Conservation (phyloP, 2,888 invertebrate species). For the Limnephilus auricula region DNA sequence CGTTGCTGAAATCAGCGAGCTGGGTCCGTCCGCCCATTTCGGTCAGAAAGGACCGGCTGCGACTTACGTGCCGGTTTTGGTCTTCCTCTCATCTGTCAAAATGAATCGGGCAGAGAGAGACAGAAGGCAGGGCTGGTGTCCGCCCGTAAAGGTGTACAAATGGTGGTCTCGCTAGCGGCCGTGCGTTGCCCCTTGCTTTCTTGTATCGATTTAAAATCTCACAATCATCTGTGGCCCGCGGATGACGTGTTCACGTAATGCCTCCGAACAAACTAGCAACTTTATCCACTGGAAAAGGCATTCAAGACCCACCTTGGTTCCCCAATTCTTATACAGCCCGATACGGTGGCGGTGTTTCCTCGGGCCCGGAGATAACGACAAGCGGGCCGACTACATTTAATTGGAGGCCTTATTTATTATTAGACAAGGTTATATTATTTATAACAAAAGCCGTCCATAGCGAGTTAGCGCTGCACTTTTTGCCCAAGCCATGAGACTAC, state of each 20-base stretch:
- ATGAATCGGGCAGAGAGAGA: conserved; percentile 56
- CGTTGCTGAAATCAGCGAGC: conserved; percentile 55
- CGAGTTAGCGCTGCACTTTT: conserved; percentile 2
- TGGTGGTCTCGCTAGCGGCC: conserved; percentile 41
- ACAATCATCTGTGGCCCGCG: conserved; percentile 50
- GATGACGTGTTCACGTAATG: conserved; percentile 53
- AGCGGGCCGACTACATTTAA: conserved; percentile 9
- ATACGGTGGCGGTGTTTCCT: neutral
- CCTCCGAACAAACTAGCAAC: conserved; percentile 9
- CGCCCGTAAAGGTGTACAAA: conserved; percentile 53
- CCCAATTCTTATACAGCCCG: neutral
- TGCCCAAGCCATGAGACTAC: conserved; percentile 8
- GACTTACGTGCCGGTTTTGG: conserved; percentile 55
- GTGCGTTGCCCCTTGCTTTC: conserved; percentile 58
- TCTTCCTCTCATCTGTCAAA: conserved; percentile 63
- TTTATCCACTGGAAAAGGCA: conserved; percentile 19
- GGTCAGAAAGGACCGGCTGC: conserved; percentile 33
- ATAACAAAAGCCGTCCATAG: conserved; percentile 36
- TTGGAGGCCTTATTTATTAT: conserved; percentile 51
- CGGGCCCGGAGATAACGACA: conserved; percentile 18
- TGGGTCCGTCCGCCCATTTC: conserved; percentile 61
- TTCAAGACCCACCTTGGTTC: conserved; percentile 10
- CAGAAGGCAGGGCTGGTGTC: conserved; percentile 48
- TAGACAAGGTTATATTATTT: conserved; percentile 53
- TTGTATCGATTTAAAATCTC: conserved; percentile 60